Conservation (phyloP, 2,113 vertebrate genomes). For the Bos taurus region DNA sequence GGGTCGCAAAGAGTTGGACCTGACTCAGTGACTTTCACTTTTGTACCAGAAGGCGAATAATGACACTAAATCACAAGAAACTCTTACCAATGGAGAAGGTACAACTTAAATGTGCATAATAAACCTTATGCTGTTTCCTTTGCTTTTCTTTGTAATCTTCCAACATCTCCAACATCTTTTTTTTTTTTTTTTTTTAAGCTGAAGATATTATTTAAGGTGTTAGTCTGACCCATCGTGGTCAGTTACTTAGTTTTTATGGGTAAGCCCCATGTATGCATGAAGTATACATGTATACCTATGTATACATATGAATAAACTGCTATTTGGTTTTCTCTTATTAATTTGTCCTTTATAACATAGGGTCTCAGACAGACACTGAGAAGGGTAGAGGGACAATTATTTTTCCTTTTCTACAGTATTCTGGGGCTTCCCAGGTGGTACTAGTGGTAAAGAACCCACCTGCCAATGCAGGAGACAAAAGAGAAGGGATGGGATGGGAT, state of each 20-base stretch:
- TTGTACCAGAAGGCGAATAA: background rate
- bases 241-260: background rate
- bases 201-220: background rate
- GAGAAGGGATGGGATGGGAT: background rate
- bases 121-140: background rate
- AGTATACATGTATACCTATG: background rate
- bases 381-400: background rate
- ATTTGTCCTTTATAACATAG: background rate
- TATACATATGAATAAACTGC: background rate
- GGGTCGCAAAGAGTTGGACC: rapidly evolving
- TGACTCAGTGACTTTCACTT: background rate
- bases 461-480: background rate
- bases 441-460: background rate
- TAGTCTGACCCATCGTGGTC: background rate
- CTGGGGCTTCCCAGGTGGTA: background rate
- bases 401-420: background rate
- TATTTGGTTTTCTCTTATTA: background rate
- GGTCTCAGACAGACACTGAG: background rate
- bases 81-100: background rate
- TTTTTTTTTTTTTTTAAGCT: background rate
- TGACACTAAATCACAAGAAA: background rate
- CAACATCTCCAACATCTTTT: background rate
- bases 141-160: background rate
- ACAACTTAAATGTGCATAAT: background rate
- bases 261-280: background rate